These are phyloP conservation scores for Anthophora plumipes DNA, from an alignment of 2,888 invertebrate genomes.

Conservation along the genomic window DNA sequence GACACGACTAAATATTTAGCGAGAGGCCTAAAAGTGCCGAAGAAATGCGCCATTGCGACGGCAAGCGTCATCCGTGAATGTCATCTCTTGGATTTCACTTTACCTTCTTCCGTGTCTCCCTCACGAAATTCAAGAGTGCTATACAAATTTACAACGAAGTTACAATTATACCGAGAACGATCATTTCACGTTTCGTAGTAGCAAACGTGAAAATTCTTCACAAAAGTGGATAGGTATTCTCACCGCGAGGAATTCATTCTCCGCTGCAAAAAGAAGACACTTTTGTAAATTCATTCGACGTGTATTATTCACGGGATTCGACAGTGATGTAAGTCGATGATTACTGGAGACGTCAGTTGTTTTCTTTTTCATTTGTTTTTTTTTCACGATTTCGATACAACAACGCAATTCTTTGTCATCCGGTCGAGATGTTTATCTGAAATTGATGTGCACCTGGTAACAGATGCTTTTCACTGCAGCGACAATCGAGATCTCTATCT, in stretches of 20 bases:
- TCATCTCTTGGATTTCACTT: background rate
- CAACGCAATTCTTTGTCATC: slow-evolving; percentile 62
- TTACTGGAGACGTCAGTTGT: slow-evolving; percentile 48
- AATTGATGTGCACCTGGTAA: slow-evolving; percentile 55
- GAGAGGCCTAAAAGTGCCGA: slow-evolving; percentile 56
- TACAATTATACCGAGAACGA: background rate
- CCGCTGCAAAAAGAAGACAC: background rate
- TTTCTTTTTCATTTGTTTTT: too few species aligned
- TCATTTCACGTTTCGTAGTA: background rate
- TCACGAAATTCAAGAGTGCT: background rate
- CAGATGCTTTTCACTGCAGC: slow-evolving; percentile 78
- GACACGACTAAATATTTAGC: background rate
- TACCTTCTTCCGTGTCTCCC: background rate
- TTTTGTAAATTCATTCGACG: slow-evolving; percentile 28
- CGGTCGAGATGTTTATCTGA: slow-evolving; percentile 73
- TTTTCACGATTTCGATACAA: slow-evolving; percentile 58
- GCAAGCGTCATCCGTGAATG: slow-evolving; percentile 45
- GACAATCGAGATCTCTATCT: slow-evolving; percentile 73
- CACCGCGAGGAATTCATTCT: background rate
- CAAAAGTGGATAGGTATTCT: background rate
- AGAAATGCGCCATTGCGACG: slow-evolving; percentile 76
- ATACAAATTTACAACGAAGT: background rate
- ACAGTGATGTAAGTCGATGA: slow-evolving; percentile 26
- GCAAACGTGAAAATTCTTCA: background rate
- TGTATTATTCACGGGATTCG: slow-evolving; percentile 15